A percentile compares a stretch with the other conserved stretches of the same genome.
phyloP scores from a whole-genome alignment of 2,888 invertebrate genomes.

The Cosmia pyralina region DNA sequence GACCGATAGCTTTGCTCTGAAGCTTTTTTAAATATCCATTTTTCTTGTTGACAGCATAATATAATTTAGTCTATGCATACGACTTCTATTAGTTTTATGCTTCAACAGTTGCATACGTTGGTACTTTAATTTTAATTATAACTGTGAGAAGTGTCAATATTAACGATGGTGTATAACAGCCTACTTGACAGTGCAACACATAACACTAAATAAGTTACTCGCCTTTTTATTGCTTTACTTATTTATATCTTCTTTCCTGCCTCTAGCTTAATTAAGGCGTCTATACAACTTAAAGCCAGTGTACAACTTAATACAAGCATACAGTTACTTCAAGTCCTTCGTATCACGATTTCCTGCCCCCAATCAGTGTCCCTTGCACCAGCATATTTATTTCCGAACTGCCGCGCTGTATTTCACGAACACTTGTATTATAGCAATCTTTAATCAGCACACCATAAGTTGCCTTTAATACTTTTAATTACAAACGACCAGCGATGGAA shows the following conservation, averaged over 20 bases:
- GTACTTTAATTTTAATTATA: neutral
- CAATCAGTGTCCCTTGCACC: conserved; percentile 47
- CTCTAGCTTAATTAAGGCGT: conserved; percentile 50
- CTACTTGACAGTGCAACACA: neutral
- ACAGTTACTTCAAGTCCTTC: conserved; percentile 28
- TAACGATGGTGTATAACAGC: neutral
- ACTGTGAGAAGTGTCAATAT: neutral
- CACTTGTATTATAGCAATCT: conserved; percentile 70
- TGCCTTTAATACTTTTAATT: conserved; percentile 68
- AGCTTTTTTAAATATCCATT: no score
- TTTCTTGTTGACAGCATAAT: neutral
- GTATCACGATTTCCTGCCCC: conserved; percentile 57
- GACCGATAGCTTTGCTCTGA: no score
- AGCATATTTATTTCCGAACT: conserved; percentile 60
- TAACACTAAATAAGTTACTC: conserved; percentile 15
- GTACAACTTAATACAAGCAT: conserved; percentile 45
- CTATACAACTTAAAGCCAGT: conserved; percentile 15
- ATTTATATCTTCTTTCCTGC: conserved; percentile 16
- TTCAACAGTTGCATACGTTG: neutral
- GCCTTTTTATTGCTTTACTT: conserved; percentile 3
- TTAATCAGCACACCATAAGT: conserved; percentile 67
- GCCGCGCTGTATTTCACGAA: conserved; percentile 66
- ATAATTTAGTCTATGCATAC: neutral
- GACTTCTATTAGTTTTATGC: neutral
- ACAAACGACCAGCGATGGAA: conserved; percentile 46